A percentile compares a stretch with the other conserved stretches of the same genome.
These are phyloP conservation scores for Microchrysa polita DNA, from an alignment of 2,888 invertebrate species.

Conservation along the genomic window DNA sequence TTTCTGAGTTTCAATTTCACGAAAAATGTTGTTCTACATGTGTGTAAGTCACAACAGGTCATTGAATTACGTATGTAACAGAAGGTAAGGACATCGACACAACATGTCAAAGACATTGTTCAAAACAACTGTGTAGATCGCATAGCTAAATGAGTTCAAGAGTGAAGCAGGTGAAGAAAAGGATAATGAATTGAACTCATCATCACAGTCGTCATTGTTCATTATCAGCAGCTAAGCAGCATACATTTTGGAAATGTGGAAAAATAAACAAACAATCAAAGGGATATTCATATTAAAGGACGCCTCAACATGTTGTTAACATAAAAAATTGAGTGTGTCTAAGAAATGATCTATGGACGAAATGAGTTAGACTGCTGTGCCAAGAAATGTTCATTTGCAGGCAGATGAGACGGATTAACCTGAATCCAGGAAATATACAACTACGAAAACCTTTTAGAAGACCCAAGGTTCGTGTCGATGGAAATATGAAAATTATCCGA, in stretches of 20 bases:
- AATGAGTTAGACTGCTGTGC: too few species aligned
- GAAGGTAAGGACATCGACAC: neutral
- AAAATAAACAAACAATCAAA: conserved; percentile 3
- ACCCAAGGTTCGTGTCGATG: neutral
- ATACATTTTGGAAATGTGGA: neutral
- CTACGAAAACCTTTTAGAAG: too few species aligned
- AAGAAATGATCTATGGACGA: too few species aligned
- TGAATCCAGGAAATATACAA: neutral
- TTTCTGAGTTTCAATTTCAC: neutral
- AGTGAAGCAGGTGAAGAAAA: conserved; percentile 17
- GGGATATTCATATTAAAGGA: neutral
- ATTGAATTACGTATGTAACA: neutral
- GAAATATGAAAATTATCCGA: neutral
- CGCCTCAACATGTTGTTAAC: neutral
- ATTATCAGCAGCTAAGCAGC: neutral
- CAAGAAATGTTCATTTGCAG: neutral
- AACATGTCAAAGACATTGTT: neutral
- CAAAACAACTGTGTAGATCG: neutral
- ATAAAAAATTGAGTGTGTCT: neutral
- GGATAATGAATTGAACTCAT: conserved; percentile 19
- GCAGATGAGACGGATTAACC: neutral
- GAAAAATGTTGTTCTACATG: conserved; percentile 4
- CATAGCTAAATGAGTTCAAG: neutral
- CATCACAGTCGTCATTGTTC: conserved; percentile 30
- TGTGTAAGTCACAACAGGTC: neutral